Percentiles rank a stretch among this genome's conserved stretches.
Conservation (phyloP, 2,888 invertebrate genomes). For the Xanthorhoe spadicearia region DNA sequence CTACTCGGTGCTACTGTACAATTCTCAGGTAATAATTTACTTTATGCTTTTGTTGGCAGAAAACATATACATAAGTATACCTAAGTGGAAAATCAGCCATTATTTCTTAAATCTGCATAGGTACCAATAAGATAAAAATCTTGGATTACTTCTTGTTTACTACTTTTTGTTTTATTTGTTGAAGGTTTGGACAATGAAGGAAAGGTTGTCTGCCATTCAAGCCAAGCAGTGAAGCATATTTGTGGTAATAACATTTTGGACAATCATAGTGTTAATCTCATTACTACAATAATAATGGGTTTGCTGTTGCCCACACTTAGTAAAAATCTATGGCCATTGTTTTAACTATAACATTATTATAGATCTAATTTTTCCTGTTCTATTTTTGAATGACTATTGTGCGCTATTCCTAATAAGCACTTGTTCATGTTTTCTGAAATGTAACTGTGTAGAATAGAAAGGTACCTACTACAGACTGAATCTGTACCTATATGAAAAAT, state of each 20-base stretch:
- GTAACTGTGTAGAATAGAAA: not conserved
- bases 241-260: conserved; percentile 91
- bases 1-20: conserved; percentile 93
- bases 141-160: not conserved
- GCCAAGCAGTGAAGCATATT: conserved; percentile 88
- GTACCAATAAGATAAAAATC: not conserved
- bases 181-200: conserved; percentile 89
- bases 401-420: not conserved
- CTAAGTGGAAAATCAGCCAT: no score
- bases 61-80: no score
- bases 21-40: conserved; percentile 88
- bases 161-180: conserved; percentile 45
- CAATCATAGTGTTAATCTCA: conserved; percentile 94
- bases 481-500: not conserved
- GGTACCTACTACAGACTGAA: not conserved
- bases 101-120: not conserved
- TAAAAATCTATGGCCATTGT: conserved; percentile 67
- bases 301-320: conserved; percentile 87
- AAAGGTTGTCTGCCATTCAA: conserved; percentile 89
- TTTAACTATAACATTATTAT: conserved; percentile 40
- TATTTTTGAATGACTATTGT: not conserved
- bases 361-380: not conserved
- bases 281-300: conserved; percentile 91
- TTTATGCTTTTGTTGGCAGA: not conserved
- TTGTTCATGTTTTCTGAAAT: not conserved